Evolutionary conservation across 2,113 vertebrate genomes (phyloP), one percentile per base, ranked within the genome.

Genomic region (Argyrosomus japonicus): DNA sequence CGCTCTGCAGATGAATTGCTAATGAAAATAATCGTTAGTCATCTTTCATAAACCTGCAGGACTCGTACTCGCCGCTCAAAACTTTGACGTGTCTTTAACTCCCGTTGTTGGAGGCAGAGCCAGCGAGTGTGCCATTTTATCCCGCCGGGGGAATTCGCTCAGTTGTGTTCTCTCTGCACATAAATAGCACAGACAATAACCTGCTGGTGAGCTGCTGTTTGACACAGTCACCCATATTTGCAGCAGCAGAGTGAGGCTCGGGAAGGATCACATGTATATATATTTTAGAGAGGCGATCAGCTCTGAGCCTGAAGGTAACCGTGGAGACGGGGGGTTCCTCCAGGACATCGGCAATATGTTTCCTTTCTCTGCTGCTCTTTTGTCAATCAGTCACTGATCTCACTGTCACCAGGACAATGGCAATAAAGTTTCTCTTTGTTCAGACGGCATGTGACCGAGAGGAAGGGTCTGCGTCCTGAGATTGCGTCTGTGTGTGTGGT

Each of bases 381-480:
- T 86, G 91, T 91, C 88, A 79, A 83, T 86, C 84, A 80, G 63
- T 48, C 85, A 74, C 83, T 91, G 92, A 90, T 91, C 86, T 92
- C 87, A 92, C 87, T 87, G 76, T 88, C 89, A 77, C 68, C 81
- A 60, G 75, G 82, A 90, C 91, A 86, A 86, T 83, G 81, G 75
- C 86, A 75, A 72, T 88, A 68, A 89, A 83, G 86, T 88, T 87
- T 86, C 40, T 87, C 92, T 91, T 92, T 92, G 92, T 91, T 82
- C 75, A 9, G 27, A 23, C 75, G 27, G 83, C 92, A 92, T 93
- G 92, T 92, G 91, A 93, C 89, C 3, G 48, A 86, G 84, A 94
- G 93, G 93, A 94, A 93, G 87, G 90, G 90, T 92, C 93, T 91
- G 90, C 84, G 86, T 93, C 89, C 90, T 93, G 89, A 89, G 91